Evolutionary conservation across 2,797 vertebrate species (phyloP), one percentile per base, ranked within the genome.

Genomic region (Spinibarbus caldwelli): DNA sequence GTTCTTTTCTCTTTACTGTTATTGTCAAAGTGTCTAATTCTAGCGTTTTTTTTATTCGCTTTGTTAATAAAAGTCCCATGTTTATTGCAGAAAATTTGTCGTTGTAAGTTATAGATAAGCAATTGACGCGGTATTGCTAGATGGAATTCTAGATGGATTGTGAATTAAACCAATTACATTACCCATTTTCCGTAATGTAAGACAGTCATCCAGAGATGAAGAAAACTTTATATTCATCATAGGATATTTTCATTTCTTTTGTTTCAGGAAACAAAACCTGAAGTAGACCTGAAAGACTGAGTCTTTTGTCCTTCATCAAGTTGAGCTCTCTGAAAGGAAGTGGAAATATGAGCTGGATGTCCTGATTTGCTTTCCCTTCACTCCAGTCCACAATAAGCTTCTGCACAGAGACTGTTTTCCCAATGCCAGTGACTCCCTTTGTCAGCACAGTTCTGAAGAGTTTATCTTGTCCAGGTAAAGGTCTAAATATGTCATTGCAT

Each of bases 361-460:
- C 57, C 26, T 79, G n/a, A 45, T 79, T 64, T 29, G 14, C 77
- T 64, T 64, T 43, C 17, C n/a, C 77, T 45, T 79, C 26, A 75
- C n/a, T 43, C 72, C 72, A 75, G 45, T 75, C 72, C 72, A 52
- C 26, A 52, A 75, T 75, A 29, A 75, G 34, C 72, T 75, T 75
- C 45, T 75, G 72, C 72, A 75, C 72, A 10, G 45, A 75, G n/a
- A 52, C 45, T 17, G 45, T 34, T 75, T 75, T 75, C 21, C 72
- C 72, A 52, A 82, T 80, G 36, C 78, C 78, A 62, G 78, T n/a
- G 1, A 66, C 38, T 80, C 78, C 78, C 59, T 80, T 66, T 62
- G 78, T 80, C 78, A 66, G 59, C 21, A 80, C 78, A 80, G 38
- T 80, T 66, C 59, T 80, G 41, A 80, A 66, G 78, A 38, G 26